Percentiles rank a stretch among this genome's conserved stretches.
Evolutionary conservation across 2,888 invertebrate genomes (phyloP).

Genomic region (Ctena decussata): DNA sequence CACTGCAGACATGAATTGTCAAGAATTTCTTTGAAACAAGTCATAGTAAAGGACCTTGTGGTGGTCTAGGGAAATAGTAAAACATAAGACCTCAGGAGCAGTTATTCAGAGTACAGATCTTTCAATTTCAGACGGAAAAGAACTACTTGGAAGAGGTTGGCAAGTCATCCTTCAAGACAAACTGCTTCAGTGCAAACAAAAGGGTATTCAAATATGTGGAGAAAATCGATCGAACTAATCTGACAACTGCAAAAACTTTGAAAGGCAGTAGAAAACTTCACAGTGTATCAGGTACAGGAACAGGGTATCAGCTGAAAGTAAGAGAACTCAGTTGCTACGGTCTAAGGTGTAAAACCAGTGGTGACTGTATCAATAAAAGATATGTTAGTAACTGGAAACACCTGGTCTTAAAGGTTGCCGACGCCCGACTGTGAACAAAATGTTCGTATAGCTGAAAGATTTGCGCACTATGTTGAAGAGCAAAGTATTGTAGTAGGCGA

Average conservation of each 20-base stretch:
- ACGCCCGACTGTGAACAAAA: too few relatives aligned
- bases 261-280: neutral
- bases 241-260: neutral
- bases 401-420: neutral
- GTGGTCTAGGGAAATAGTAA: neutral
- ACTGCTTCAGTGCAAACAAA: neutral
- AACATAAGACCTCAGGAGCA: neutral
- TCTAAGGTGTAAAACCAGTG: neutral
- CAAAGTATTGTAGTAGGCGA: too few relatives aligned
- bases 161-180: neutral
- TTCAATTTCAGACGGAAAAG: neutral
- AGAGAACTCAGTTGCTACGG: neutral
- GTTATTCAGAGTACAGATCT: neutral
- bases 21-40: constrained; percentile 4
- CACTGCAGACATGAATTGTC: neutral
- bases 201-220: neutral
- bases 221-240: neutral
- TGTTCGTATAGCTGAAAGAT: too few relatives aligned
- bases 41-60: neutral
- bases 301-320: neutral
- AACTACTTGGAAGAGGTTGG: neutral
- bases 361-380: neutral
- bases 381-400: neutral
- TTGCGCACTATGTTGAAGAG: too few relatives aligned
- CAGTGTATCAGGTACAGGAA: neutral